phyloP scores from a whole-genome alignment of 1,140 invertebrate species.

The Pogonognathellus flavescens region DNA sequence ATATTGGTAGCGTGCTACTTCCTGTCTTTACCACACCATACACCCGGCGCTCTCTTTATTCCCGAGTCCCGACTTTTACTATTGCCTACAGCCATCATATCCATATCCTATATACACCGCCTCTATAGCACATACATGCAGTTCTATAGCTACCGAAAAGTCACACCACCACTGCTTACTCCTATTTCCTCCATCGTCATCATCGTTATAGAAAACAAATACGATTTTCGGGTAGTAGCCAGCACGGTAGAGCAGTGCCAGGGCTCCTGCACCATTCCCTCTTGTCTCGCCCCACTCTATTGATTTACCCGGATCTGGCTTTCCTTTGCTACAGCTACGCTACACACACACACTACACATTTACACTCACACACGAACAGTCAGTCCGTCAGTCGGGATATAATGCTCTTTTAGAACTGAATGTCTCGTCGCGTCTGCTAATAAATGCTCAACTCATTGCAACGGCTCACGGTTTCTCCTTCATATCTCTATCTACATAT shows the following conservation, averaged over 20 bases:
- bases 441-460: not conserved
- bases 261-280: conserved; percentile 1
- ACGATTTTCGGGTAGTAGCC: conserved; percentile 30
- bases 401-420: not conserved
- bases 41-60: conserved; percentile 33
- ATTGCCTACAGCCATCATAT: not conserved
- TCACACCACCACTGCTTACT: not conserved
- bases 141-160: not conserved
- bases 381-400: not conserved
- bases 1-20: conserved; percentile 23
- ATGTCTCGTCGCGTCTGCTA: not conserved
- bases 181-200: not conserved
- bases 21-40: conserved; percentile 12
- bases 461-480: conserved; percentile 24
- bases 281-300: conserved; percentile 31
- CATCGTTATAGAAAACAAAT: not conserved
- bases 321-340: not conserved
- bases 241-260: not conserved
- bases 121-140: not conserved
- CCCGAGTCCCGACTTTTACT: not conserved
- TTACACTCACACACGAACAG: not conserved
- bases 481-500: not conserved
- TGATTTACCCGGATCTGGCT: conserved; percentile 15
- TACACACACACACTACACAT: not conserved
- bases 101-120: not conserved